Conservation (phyloP, 92 coral and sea anemone species). For the Paramuricea clavata region DNA sequence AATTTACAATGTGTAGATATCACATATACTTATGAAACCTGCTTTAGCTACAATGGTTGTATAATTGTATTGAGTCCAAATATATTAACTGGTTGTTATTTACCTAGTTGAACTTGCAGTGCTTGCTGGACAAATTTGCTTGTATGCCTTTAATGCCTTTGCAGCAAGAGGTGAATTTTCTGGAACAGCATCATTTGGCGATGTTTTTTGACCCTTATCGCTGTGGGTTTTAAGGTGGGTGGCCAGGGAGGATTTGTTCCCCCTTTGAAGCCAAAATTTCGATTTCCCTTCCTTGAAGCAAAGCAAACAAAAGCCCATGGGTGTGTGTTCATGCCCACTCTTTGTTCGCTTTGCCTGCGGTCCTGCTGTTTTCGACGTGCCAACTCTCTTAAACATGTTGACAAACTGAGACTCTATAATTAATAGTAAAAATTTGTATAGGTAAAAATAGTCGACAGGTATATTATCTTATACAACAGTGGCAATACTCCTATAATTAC, state of each 20-base stretch:
- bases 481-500: not conserved
- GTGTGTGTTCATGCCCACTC: not conserved
- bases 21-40: not conserved
- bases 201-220: not conserved
- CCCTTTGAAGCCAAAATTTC: not conserved
- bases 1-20: not conserved
- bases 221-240: not conserved
- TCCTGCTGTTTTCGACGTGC: not conserved
- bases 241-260: not conserved
- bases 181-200: conserved; percentile 5
- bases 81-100: not conserved
- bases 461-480: not conserved
- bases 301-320: not conserved
- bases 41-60: not conserved
- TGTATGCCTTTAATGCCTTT: conserved; percentile 20
- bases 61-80: not conserved
- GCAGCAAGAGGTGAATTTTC: conserved; percentile 26
- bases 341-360: conserved; percentile 3
- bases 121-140: not conserved
- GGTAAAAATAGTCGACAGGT: not conserved
- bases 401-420: conserved; percentile 6
- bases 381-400: not conserved
- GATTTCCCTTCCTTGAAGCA: not conserved
- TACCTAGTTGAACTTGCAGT: conserved; percentile 17
- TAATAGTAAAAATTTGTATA: not conserved